Percentiles rank a stretch among this genome's conserved stretches.
phyloP scores from a whole-genome alignment of 2,888 invertebrate genomes.

The Zygothrica quintamaculata region DNA sequence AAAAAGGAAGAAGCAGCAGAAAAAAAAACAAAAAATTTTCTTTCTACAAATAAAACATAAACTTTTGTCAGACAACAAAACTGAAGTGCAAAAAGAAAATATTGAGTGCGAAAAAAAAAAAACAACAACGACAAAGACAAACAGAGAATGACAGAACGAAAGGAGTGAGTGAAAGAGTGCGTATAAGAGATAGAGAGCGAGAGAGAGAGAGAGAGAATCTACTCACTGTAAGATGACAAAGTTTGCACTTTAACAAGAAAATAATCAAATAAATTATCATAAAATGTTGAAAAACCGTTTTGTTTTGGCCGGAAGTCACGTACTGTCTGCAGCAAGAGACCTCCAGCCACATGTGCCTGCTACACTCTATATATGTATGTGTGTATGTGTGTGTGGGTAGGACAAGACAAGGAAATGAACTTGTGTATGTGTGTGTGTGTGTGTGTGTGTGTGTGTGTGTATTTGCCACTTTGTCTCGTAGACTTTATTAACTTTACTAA shows the following conservation, averaged over 20 bases:
- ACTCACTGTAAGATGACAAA: slow-evolving; percentile 63
- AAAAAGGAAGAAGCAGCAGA: slow-evolving; percentile 28
- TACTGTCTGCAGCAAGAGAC: slow-evolving; percentile 66
- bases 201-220: slow-evolving; percentile 10
- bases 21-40: slow-evolving; percentile 32
- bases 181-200: slow-evolving; percentile 32
- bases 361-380: slow-evolving; percentile 4
- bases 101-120: slow-evolving; percentile 44
- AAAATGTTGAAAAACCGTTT: slow-evolving; percentile 76
- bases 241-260: slow-evolving; percentile 81
- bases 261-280: slow-evolving; percentile 80
- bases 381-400: slow-evolving; percentile 9
- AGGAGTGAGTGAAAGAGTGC: slow-evolving; percentile 20
- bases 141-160: not conserved
- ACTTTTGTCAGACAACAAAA: slow-evolving; percentile 32
- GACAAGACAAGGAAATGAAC: slow-evolving; percentile 14
- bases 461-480: slow-evolving; percentile 30
- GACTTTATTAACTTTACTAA: slow-evolving; percentile 73
- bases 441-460: slow-evolving; percentile 17
- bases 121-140: slow-evolving; percentile 10
- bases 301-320: slow-evolving; percentile 80
- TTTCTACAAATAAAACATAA: slow-evolving; percentile 32
- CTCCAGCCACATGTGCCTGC: slow-evolving; percentile 38
- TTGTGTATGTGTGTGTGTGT: slow-evolving; percentile 22
- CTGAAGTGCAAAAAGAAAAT: slow-evolving; percentile 29